Percentiles rank a stretch among this genome's conserved stretches.
Evolutionary conservation across 2,888 invertebrate species (phyloP).

Genomic region (Magallana nippona): DNA sequence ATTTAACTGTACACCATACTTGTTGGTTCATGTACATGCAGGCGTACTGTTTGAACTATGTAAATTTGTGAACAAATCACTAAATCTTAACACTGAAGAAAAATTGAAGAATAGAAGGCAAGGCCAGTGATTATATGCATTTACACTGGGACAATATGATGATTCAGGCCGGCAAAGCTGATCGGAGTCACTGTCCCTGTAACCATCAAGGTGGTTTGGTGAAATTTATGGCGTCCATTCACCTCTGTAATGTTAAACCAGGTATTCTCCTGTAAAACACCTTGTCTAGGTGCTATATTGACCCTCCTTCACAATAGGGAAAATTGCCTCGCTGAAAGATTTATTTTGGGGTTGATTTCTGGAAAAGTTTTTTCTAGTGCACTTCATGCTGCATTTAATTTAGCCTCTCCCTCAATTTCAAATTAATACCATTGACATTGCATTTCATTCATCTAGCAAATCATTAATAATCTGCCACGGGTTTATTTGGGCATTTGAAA

Average conservation of each 20-base stretch:
- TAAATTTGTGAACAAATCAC: too few relatives aligned
- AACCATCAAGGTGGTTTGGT: slow-evolving; percentile 3
- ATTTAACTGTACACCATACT: too few relatives aligned
- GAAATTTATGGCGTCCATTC: slow-evolving; percentile 28
- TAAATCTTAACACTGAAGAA: not conserved
- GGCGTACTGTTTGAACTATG: too few relatives aligned
- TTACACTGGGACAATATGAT: not conserved
- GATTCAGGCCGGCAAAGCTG: not conserved
- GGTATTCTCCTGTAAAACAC: slow-evolving; percentile 31
- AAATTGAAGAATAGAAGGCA: not conserved
- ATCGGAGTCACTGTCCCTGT: slow-evolving; percentile 17
- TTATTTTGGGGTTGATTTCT: not conserved
- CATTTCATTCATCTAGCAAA: not conserved
- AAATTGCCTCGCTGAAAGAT: not conserved
- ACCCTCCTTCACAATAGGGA: not conserved
- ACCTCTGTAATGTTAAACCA: slow-evolving; percentile 33
- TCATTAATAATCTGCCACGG: slow-evolving; percentile 16
- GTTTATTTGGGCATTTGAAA: not conserved
- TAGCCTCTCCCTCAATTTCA: not conserved
- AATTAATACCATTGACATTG: slow-evolving; percentile 6
- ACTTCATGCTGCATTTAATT: slow-evolving; percentile 10
- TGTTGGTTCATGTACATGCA: too few relatives aligned
- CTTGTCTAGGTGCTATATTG: not conserved
- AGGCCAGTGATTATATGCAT: not conserved
- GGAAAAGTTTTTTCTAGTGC: slow-evolving; percentile 3